Conservation (phyloP, 2,797 vertebrate genomes). For the Enteromius unitaeniatus region DNA sequence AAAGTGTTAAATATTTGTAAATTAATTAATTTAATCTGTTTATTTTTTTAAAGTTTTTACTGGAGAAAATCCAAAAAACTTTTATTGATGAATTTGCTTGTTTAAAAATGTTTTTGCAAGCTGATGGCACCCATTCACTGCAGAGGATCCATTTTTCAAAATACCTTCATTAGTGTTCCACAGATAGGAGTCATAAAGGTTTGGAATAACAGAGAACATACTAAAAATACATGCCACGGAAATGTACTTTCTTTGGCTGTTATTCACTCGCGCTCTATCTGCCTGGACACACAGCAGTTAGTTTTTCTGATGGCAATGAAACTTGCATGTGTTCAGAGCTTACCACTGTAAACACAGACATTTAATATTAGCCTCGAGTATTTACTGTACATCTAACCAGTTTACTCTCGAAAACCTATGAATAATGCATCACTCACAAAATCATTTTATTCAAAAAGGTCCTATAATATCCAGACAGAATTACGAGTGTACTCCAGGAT, state of each 20-base stretch:
- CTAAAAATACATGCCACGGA: neutral
- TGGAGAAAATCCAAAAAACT: neutral
- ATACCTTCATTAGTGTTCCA: neutral
- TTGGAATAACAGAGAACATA: neutral
- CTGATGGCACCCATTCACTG: neutral
- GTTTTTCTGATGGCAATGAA: slow-evolving; percentile 36
- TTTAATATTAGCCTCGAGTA: slow-evolving; percentile 43
- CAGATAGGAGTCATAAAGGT: neutral
- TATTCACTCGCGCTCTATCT: neutral
- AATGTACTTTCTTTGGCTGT: neutral
- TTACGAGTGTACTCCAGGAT: neutral
- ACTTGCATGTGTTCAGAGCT: slow-evolving; percentile 25
- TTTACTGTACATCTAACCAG: slow-evolving; percentile 31
- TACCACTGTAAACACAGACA: slow-evolving; percentile 28
- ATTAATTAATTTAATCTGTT: neutral
- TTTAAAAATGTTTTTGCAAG: no score
- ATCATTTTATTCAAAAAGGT: slow-evolving; percentile 16
- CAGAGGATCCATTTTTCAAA: neutral
- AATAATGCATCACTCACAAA: slow-evolving; percentile 34
- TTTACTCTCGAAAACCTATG: slow-evolving; percentile 9
- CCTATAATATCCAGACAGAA: neutral
- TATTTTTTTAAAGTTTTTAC: neutral
- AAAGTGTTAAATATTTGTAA: neutral
- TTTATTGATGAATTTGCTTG: no score
- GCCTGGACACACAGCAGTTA: neutral